phyloP scores from a whole-genome alignment of 2,113 vertebrate genomes.

The Bubo bubo region DNA sequence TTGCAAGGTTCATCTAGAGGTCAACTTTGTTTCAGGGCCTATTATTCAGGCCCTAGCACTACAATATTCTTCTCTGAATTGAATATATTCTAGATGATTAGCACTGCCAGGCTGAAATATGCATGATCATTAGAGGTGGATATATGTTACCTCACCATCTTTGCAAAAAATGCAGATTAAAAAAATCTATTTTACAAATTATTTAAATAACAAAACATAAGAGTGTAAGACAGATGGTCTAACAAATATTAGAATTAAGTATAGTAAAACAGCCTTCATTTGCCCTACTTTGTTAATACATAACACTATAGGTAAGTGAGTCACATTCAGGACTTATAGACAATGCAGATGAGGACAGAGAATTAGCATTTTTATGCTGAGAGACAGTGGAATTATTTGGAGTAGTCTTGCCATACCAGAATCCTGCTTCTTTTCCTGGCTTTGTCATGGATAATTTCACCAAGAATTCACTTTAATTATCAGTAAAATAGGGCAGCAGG shows the following conservation, averaged over 20 bases:
- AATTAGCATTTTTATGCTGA: not conserved
- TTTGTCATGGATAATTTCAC: not conserved
- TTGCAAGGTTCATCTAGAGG: no score
- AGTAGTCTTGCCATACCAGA: not conserved
- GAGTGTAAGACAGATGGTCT: not conserved
- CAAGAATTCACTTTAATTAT: not conserved
- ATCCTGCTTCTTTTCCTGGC: not conserved
- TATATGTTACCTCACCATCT: not conserved
- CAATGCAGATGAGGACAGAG: not conserved
- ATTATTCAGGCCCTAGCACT: no score
- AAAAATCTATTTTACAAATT: not conserved
- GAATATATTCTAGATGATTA: not conserved
- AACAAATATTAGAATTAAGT: not conserved
- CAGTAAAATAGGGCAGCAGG: not conserved
- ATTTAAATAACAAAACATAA: not conserved
- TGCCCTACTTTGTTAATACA: not conserved
- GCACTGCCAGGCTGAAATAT: not conserved
- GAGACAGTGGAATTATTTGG: not conserved
- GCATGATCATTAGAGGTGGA: not conserved
- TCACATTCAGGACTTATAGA: not conserved
- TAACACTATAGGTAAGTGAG: not conserved
- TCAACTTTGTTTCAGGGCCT: no score
- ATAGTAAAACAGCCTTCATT: not conserved
- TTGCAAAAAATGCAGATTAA: not conserved
- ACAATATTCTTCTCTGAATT: not conserved